phyloP scores from a whole-genome alignment of 2,888 invertebrate genomes.

The Prosopocoilus inquinatus region DNA sequence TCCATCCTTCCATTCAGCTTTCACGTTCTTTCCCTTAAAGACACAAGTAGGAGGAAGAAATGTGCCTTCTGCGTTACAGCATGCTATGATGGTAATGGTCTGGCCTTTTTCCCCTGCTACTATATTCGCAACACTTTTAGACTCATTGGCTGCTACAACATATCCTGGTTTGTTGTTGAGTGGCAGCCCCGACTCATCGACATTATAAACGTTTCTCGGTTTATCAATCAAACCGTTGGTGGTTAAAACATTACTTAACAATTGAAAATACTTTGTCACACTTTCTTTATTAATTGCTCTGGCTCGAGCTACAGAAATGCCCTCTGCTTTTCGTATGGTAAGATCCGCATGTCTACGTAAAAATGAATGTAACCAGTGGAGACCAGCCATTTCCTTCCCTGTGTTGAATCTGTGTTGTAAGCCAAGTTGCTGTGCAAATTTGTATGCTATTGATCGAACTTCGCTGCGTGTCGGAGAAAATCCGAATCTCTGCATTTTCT shows the following conservation, averaged over 20 bases:
- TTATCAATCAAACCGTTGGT: constrained; percentile 5
- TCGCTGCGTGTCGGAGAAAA: constrained; percentile 31
- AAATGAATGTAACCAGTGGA: not conserved
- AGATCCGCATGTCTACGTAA: not conserved
- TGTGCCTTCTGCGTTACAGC: constrained; percentile 39
- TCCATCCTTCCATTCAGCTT: constrained; percentile 26
- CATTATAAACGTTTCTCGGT: constrained; percentile 12
- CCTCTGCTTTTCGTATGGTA: not conserved
- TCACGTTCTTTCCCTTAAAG: constrained; percentile 29
- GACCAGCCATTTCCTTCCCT: not conserved
- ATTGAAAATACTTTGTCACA: constrained; percentile 4
- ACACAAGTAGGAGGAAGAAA: constrained; percentile 35
- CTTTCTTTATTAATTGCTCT: constrained; percentile 35
- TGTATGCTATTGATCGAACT: not conserved
- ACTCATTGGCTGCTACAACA: constrained; percentile 31
- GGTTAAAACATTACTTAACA: constrained; percentile 3
- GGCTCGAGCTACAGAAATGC: not conserved
- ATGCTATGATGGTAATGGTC: constrained; percentile 38
- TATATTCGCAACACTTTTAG: constrained; percentile 29
- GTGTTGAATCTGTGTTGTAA: not conserved
- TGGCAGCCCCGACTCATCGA: constrained; percentile 31
- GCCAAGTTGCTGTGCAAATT: not conserved
- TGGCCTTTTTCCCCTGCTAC: constrained; percentile 37
- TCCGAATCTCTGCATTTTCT: not conserved
- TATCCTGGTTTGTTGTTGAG: constrained; percentile 42